Evolutionary conservation across 2,113 vertebrate genomes (phyloP), one percentile per base, ranked within the genome.

Genomic region (Poecile atricapillus): DNA sequence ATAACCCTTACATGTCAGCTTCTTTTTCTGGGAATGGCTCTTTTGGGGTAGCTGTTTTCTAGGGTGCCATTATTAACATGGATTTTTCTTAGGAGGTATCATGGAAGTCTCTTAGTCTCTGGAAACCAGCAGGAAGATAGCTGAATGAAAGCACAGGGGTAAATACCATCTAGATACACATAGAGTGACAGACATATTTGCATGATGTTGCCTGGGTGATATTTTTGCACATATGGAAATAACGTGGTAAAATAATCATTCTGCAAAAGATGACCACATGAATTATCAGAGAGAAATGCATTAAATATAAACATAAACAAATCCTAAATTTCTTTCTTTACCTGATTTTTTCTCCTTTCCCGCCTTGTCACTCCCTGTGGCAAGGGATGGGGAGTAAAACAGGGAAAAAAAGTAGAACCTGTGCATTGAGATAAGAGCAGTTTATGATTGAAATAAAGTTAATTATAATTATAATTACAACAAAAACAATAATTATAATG

Each of bases 371-470:
- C 4, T 52, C 19, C 7, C 8, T 46, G 27, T 15, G 10, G 35
- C 33, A 46, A 53, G 33, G 52, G 2, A 39, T 39, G 23, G 21
- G 2, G 5, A 52, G 5, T n/a, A 67, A 56, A 82, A 39, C 17
- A 0, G 0, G 35, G 11, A 31, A 35, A 49, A 35, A 49, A 70
- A 5, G 4, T 50, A 65, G 35, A 89, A 46, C 4, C 10, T 0
- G 0, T 39, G 15, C 2, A 15, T 33, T 44, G 41, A 63, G 21
- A 21, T 25, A 37, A 74, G 33, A 46, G 23, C 10, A 52, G 9
- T 30, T 89, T 46, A 81, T 59, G 13, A 52, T 13, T 33, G 12
- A 59, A 59, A 43, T 43, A 31, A 77, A 35, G 13, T 8, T 22
- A 58, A 5, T 4, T 49, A 37, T 5, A 19, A 31, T 5, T 9